Base-by-base conservation (phyloP, 2,113 vertebrate species). In the Triplophysa dalaica region DNA sequence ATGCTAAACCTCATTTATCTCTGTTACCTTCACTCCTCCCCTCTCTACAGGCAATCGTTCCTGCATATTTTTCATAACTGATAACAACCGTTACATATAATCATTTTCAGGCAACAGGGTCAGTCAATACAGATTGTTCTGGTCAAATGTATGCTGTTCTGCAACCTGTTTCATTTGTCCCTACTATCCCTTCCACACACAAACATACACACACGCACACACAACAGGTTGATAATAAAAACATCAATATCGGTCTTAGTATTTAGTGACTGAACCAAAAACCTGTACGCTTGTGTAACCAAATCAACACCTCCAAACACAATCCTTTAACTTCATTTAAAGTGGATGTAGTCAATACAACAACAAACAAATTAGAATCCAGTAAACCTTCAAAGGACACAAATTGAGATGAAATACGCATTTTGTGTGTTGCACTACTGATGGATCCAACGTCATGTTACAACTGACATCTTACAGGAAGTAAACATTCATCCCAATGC, bases 121-220 rank as follows among this genome's bases (percentile, higher is more conserved):
- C 91, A 91, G 92, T 92, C 87, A 82, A 84, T 86, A 88, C 77
- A 87, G 85, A 89, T 87, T 85, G 86, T 86, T 68, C 88, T 87
- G 92, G 94, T 95, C 93, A 97, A 96, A 97, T 94, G 94, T 93
- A 95, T 92, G 89, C 22, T 75, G 21, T 77, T 54, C 41, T 77
- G 60, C n/a, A 21, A 8, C 89, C 88, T 92, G 93, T 96, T 96
- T 95, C 94, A 96, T 96, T 94, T 91, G 75, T 76, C 38, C 12
- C 58, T 58, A 63, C 21, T 38, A 24, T 45, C 38, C 10, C 56
- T 50, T 41, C 22, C 24, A 93, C 92, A 94, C 93, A 58, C 63
- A 19, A 24, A 52, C 75, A 16, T 13, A 72, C 67, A 75, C 73
- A 52, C 41, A 69, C 26, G 76, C 48, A 66, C 48, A 54, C 13